These are phyloP conservation scores for Panagrolaimus sp. DNA, from an alignment of 1,140 invertebrate species.

Conservation along the genomic window DNA sequence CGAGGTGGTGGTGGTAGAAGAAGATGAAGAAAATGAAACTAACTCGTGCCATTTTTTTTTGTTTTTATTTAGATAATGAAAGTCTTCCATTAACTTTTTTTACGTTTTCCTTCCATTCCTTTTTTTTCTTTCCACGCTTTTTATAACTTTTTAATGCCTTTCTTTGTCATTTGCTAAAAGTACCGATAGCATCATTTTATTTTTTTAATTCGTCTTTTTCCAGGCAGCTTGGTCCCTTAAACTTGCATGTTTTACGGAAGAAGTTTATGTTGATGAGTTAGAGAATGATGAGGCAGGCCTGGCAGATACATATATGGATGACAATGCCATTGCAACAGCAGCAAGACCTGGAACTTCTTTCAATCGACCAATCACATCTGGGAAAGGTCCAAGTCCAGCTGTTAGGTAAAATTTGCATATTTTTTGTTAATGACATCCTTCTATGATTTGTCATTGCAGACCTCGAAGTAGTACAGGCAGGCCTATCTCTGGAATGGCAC, in stretches of 20 bases:
- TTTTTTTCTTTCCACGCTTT: too few species aligned
- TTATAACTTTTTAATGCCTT: conserved; percentile 1
- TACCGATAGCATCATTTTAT: not conserved
- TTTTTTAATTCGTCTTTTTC: conserved; percentile 10
- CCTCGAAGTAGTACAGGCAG: conserved; percentile 51
- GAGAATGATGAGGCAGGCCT: conserved; percentile 83
- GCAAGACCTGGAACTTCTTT: conserved; percentile 83
- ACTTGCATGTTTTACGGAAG: conserved; percentile 79
- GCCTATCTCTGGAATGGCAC: conserved; percentile 65
- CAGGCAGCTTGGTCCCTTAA: conserved; percentile 83
- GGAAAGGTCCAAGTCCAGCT: conserved; percentile 63
- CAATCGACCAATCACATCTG: conserved; percentile 65
- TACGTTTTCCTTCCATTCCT: conserved; percentile 3
- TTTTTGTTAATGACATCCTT: conserved; percentile 54
- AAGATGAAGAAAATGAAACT: too few species aligned
- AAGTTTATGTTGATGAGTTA: conserved; percentile 83
- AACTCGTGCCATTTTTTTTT: not conserved
- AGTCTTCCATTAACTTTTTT: conserved; percentile 7
- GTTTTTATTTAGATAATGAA: not conserved
- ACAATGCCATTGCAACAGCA: conserved; percentile 76
- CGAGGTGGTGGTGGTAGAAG: too few species aligned
- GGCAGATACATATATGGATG: conserved; percentile 74
- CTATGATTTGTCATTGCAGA: conserved; percentile 49
- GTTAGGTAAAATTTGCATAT: conserved; percentile 62
- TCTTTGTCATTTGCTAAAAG: not conserved